Evolutionary conservation across 1,140 invertebrate species (phyloP).

Genomic region (Drosophila biarmipes): DNA sequence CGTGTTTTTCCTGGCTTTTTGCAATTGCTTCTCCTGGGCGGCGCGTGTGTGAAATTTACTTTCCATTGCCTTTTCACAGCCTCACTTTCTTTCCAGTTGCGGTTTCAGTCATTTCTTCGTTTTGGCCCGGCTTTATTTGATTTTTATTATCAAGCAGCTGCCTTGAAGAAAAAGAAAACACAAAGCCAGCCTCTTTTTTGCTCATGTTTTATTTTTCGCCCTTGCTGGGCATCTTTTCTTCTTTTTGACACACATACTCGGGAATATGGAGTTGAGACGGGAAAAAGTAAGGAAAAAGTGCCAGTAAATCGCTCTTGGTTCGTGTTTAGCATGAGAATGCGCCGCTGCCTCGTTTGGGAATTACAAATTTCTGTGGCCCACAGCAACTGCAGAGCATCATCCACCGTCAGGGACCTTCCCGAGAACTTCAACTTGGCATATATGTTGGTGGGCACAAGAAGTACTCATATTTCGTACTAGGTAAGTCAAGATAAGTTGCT

Average conservation of each 20-base stretch:
- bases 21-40: conserved; percentile 5
- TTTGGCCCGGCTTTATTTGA: conserved; percentile 69
- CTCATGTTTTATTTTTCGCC: conserved; percentile 39
- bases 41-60: conserved; percentile 67
- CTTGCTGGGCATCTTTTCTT: conserved; percentile 44
- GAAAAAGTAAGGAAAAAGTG: conserved; percentile 56
- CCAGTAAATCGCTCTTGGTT: conserved; percentile 71
- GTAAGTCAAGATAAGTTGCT: background rate
- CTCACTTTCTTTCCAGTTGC: conserved; percentile 34
- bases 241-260: conserved; percentile 48
- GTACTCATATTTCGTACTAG: conserved; percentile 1
- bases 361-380: conserved; percentile 57
- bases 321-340: conserved; percentile 80
- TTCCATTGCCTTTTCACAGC: conserved; percentile 44
- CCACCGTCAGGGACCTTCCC: conserved; percentile 33
- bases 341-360: conserved; percentile 50
- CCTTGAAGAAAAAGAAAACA: conserved; percentile 15
- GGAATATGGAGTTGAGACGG: conserved; percentile 15
- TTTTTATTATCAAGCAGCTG: conserved; percentile 67
- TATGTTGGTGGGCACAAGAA: conserved; percentile 3
- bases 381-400: conserved; percentile 21
- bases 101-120: conserved; percentile 44
- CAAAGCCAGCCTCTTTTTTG: conserved; percentile 28
- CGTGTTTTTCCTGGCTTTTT: conserved; percentile 11
- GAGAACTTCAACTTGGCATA: conserved; percentile 17